Evolutionary conservation across 1,140 invertebrate species (phyloP), one percentile per base, ranked within the genome.

Genomic region (Leucophenga varia): DNA sequence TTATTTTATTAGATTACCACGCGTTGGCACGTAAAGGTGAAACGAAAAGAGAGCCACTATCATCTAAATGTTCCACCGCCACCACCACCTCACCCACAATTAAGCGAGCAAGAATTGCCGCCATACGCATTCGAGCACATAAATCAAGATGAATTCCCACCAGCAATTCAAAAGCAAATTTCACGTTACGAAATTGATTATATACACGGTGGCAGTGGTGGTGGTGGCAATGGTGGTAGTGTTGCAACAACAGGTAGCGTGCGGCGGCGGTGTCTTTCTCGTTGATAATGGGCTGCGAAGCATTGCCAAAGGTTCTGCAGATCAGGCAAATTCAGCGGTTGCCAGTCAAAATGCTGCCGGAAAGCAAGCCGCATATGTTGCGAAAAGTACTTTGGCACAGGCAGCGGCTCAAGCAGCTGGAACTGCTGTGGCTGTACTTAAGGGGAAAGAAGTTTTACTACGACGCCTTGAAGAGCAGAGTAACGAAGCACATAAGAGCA

Each of bases 281-380:
- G 49, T 54, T 48, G 78, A 53, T 60, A 80, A 60, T 67, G 79
- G 45, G 71, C 70, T 64, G 8, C 59, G 69, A 14, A 72, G 64
- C 46, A 83, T 83, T 37, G 82, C 82, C 1, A 81, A 81, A 49
- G 86, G 86, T 2, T 87, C 86, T 0, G 86, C 85, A 1, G 85
- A 87, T 61, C 83, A 86, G 57, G 87, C 87, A 1, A 68, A 78
- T 28, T 80, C 74, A 1, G 79, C 80, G 1, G 69, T 81, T 3
- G 65, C 60, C 14, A 74, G 57, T 14, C 72, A 74, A 47, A 79
- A 79, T 19, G 70, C 77, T 0, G 80, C 81, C 0, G 81, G 79
- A 0, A 75, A 76, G 13, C 81, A 83, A 49, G 81, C 81, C 0
- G 80, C 81, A 0, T 82, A 79, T 51, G 69, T 78, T 3, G 81